Evolutionary conservation across 2,888 invertebrate genomes (phyloP), one percentile per base, ranked within the genome.

Genomic region (Phengaris alcon): DNA sequence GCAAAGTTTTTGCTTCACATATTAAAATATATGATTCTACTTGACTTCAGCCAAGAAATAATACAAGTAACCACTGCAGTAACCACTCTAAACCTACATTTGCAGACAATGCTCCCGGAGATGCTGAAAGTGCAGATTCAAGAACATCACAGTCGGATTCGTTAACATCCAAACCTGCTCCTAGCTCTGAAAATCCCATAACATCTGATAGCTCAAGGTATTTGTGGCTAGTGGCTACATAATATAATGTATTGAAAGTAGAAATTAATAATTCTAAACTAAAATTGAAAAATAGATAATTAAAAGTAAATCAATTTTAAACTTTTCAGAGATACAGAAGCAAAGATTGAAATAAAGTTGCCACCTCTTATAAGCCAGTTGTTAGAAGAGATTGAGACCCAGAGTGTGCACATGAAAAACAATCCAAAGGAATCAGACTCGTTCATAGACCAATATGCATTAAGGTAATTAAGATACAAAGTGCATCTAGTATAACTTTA

Each of bases 151-250:
- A 91, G 57, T 93, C 93, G 0, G 91, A 93, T 78, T 93, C 93
- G 2, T 82, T 91, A 22, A 84, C 90, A 0, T 93, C 93, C 35
- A 93, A 93, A 35, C 92, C 90, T 0, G 89, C 90, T 0, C 93
- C 91, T 7, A 93, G 93, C 77, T 93, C 93, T 0, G 93, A 93
- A 76, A 93, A 89, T 74, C 86, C 88, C 0, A 79, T 84, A 82
- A 93, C 93, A 0, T 93, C 93, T 0, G 94, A 94, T 59, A 93
- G 93, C 79, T 93, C 93, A 55, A 88, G 93, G 94, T 93, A 80
- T 46, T 44, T 75, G 8, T 35, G 52, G 9, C 48, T 46, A 48
- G 8, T 35, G 52, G 9, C 48, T 46, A 48, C 35, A 35, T 35
- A 48, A 6, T 48, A 48, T 7, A 7, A 48, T 48, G 6, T 48